Evolutionary conservation across 2,888 invertebrate species (phyloP), one percentile per base, ranked within the genome.

Genomic region (Athripsodes cinereus): DNA sequence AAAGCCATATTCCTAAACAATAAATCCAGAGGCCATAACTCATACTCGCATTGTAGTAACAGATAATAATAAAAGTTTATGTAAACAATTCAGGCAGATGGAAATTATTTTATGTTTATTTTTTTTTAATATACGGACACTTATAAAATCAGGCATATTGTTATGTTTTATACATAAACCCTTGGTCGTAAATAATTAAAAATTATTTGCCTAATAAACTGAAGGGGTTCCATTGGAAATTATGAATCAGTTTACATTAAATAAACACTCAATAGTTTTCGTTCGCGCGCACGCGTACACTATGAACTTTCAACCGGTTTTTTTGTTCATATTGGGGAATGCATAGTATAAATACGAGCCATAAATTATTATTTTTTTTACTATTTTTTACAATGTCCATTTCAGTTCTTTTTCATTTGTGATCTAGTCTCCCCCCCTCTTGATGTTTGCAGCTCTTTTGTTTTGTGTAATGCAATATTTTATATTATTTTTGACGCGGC

Each of bases 141-240:
- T 26, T 26, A 26, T n/a, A 26, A 26, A 26, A 26, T 26, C 26
- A 3, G 10, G 10, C 10, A 26, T 10, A 26, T 6, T 26, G 26
- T 6, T 26, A n/a, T n/a, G n/a, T n/a, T n/a, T n/a, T n/a, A 26
- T 26, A 26, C 26, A 26, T 26, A 26, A 26, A 26, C 57, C 52
- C 22, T 22, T n/a, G 18, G 51, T 52, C 26, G 52, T 59, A 59
- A 59, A 57, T 57, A 60, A 60, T 60, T 55, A 60, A 55, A 60
- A 60, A 60, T 57, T 60, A 60, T 57, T 60, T 57, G 53, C 60
- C 53, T 52, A 54, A 60, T 60, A 57, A 57, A 57, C 47, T 52
- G 48, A 49, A 60, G 60, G 60, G 60, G 51, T 49, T 44, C 35
- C 21, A 18, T 49, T 47, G 47, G 22, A 40, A 40, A 40, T 26